phyloP scores from a whole-genome alignment of 1,140 invertebrate species.

The Musca domestica region DNA sequence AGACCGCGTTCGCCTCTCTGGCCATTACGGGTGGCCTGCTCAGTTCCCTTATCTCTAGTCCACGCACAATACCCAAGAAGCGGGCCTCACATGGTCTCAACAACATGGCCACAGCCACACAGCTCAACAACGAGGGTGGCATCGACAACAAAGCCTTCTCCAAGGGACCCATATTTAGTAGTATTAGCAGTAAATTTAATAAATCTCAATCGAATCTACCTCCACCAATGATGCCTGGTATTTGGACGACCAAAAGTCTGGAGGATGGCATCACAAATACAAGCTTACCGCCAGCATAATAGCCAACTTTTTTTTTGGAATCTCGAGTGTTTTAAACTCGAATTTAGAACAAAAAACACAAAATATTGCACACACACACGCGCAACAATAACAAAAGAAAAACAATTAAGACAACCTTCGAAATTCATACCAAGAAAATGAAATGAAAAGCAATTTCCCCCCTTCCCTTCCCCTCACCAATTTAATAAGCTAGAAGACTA shows the following conservation, averaged over 20 bases:
- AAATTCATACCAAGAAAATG: too few relatives aligned
- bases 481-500: too few relatives aligned
- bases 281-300: too few relatives aligned
- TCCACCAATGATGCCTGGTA: slow-evolving; percentile 49
- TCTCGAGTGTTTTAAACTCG: too few relatives aligned
- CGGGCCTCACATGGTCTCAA: slow-evolving; percentile 33
- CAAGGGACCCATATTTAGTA: slow-evolving; percentile 38
- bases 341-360: too few relatives aligned
- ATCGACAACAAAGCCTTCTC: slow-evolving; percentile 45
- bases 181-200: slow-evolving; percentile 40
- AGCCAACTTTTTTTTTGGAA: too few relatives aligned
- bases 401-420: too few relatives aligned
- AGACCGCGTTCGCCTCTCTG: slow-evolving; percentile 46
- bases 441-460: too few relatives aligned
- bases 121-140: slow-evolving; percentile 41
- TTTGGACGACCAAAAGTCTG: slow-evolving; percentile 49
- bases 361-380: too few relatives aligned
- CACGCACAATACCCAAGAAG: slow-evolving; percentile 44
- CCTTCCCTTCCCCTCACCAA: too few relatives aligned
- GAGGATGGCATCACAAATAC: slow-evolving; percentile 31
- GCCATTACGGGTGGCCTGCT: slow-evolving; percentile 46
- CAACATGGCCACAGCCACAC: slow-evolving; percentile 41
- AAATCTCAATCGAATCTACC: slow-evolving; percentile 51
- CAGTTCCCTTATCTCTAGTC: slow-evolving; percentile 46
- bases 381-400: too few relatives aligned